Evolutionary conservation across 2,113 vertebrate genomes (phyloP).

Genomic region (Rhombomys opimus): DNA sequence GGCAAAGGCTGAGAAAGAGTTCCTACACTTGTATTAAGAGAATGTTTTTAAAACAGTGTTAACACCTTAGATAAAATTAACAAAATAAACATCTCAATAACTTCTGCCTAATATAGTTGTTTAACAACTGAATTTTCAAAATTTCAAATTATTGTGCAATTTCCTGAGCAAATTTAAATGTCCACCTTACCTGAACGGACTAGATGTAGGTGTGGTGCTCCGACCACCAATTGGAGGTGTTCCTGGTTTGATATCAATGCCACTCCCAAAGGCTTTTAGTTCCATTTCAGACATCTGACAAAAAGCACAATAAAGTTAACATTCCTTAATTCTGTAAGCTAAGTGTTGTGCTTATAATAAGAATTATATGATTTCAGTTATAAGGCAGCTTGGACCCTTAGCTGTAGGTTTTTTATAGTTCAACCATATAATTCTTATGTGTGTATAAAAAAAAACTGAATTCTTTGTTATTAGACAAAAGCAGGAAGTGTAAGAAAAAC

Average conservation of each 20-base stretch:
- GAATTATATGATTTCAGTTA: background rate
- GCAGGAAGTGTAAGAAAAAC: background rate
- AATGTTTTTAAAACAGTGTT: constrained; percentile 25
- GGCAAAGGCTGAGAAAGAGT: constrained; percentile 41
- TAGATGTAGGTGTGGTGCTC: constrained; percentile 97
- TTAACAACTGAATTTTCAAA: background rate
- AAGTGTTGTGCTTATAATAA: background rate
- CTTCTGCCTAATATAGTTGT: background rate
- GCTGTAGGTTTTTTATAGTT: background rate
- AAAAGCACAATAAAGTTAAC: background rate
- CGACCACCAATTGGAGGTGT: constrained; percentile 94
- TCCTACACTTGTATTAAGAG: background rate
- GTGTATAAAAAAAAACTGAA: background rate
- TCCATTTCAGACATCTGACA: constrained; percentile 97
- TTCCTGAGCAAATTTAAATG: constrained; percentile 63
- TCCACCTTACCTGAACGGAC: constrained; percentile 94
- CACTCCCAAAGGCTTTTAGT: constrained; percentile 95
- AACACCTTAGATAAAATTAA: background rate
- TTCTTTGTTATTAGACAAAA: constrained; percentile 16
- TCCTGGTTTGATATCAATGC: constrained; percentile 97
- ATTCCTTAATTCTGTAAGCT: background rate
- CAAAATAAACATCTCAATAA: background rate
- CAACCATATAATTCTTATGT: background rate
- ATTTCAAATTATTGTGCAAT: background rate
- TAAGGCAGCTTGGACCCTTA: background rate